These are phyloP conservation scores for Platerodrilus igneus DNA, from an alignment of 2,888 invertebrate genomes.

Conservation along the genomic window DNA sequence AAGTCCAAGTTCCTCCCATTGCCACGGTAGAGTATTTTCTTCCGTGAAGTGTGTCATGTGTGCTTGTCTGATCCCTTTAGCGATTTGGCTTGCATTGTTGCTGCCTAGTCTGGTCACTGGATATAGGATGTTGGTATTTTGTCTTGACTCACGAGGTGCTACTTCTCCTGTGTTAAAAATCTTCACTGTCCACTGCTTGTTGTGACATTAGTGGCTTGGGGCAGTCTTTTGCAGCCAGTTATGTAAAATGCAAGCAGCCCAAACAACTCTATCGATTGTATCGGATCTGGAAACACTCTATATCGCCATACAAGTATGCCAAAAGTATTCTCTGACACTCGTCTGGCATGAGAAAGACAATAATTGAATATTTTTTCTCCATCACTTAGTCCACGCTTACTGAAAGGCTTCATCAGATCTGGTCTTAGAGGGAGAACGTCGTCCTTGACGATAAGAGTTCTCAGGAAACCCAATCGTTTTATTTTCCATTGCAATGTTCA, in stretches of 20 bases:
- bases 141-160: conserved; percentile 12
- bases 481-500: conserved; percentile 14
- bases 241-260: conserved; percentile 15
- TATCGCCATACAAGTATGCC: conserved; percentile 13
- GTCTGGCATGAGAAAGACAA: conserved; percentile 8
- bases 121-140: conserved; percentile 17
- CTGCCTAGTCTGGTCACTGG: conserved; percentile 16
- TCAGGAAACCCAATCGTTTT: conserved; percentile 2
- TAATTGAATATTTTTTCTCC: conserved; percentile 15
- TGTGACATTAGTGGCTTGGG: conserved; percentile 11
- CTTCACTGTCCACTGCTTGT: conserved; percentile 17
- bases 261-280: conserved; percentile 12
- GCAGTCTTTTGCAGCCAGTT: conserved; percentile 12
- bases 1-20: conserved; percentile 14
- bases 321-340: conserved; percentile 13
- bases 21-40: conserved; percentile 11
- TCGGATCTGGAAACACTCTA: conserved; percentile 11
- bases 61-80: conserved; percentile 15
- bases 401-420: conserved; percentile 13
- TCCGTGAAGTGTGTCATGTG: conserved; percentile 10
- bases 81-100: conserved; percentile 14
- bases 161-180: conserved; percentile 20
- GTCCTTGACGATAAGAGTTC: too few relatives aligned
- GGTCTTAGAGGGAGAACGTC: conserved; percentile 13
- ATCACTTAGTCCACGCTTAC: conserved; percentile 6